Conservation (phyloP, 2,797 vertebrate genomes). For the Lycodopsis pacificus region DNA sequence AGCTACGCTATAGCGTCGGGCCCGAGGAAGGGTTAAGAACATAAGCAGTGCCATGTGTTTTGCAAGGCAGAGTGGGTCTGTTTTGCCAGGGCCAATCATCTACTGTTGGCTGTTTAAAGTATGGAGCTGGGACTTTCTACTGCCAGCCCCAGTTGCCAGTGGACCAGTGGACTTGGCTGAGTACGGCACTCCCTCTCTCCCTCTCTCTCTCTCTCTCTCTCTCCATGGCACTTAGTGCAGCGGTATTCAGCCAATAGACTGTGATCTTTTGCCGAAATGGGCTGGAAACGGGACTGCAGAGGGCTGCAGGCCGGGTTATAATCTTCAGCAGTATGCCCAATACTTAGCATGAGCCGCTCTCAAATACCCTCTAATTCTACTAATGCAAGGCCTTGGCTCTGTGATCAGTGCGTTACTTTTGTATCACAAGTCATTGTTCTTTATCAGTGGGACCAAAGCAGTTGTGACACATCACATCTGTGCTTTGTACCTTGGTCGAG, state of each 20-base stretch:
- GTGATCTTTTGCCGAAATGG: conserved; percentile 78
- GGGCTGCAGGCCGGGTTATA: conserved; percentile 68
- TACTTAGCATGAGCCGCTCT: conserved; percentile 68
- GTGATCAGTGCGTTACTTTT: conserved; percentile 51
- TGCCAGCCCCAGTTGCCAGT: conserved; percentile 79
- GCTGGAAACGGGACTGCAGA: conserved; percentile 69
- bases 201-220: conserved; percentile 25
- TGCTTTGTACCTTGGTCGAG: background rate
- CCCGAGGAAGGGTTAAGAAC: conserved; percentile 72
- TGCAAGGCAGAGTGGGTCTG: conserved; percentile 68
- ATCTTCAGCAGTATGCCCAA: conserved; percentile 73
- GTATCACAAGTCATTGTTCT: conserved; percentile 44
- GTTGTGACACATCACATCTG: conserved; percentile 23
- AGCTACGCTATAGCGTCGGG: conserved; percentile 33
- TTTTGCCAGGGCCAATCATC: conserved; percentile 80
- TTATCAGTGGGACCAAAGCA: conserved; percentile 51
- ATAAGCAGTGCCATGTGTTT: conserved; percentile 81
- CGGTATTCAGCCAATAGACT: conserved; percentile 71
- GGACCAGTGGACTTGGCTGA: conserved; percentile 79
- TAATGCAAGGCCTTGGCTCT: conserved; percentile 68
- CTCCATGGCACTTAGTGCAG: conserved; percentile 76
- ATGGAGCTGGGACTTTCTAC: conserved; percentile 74
- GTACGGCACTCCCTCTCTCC: background rate
- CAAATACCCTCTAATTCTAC: conserved; percentile 73
- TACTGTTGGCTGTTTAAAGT: conserved; percentile 80